Percentiles rank a stretch among this genome's conserved stretches.
These are phyloP conservation scores for Poecilia picta DNA, from an alignment of 2,797 vertebrate species.

Conservation along the genomic window DNA sequence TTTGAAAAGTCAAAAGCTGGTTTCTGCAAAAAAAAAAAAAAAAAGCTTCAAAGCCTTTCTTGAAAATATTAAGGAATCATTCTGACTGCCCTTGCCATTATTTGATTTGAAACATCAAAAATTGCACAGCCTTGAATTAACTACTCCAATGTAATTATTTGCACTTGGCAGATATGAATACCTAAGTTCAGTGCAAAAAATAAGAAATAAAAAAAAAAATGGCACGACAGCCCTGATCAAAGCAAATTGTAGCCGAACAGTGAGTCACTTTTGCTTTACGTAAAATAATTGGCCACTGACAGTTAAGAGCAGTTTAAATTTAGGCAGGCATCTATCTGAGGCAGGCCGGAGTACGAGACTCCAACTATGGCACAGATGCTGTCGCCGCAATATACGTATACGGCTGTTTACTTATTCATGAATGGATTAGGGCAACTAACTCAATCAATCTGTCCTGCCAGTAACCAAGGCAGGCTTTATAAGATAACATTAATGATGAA, in stretches of 20 bases:
- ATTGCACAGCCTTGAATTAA: slow-evolving; percentile 40
- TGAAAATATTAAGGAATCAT: slow-evolving; percentile 24
- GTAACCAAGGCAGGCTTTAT: slow-evolving; percentile 68
- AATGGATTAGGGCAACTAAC: slow-evolving; percentile 70
- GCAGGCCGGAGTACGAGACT: slow-evolving; percentile 13
- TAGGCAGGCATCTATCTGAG: slow-evolving; percentile 25
- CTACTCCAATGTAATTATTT: slow-evolving; percentile 50
- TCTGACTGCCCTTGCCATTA: slow-evolving; percentile 30
- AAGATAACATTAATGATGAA: slow-evolving; percentile 79
- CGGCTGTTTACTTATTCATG: slow-evolving; percentile 77
- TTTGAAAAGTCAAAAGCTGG: slow-evolving; percentile 12
- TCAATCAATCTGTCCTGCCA: slow-evolving; percentile 74
- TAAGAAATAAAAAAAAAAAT: not conserved
- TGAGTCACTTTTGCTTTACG: slow-evolving; percentile 50
- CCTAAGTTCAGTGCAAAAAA: slow-evolving; percentile 43
- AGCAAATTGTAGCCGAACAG: slow-evolving; percentile 41
- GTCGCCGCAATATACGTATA: slow-evolving; percentile 61
- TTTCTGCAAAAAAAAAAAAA: slow-evolving; percentile 1
- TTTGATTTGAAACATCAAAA: slow-evolving; percentile 55
- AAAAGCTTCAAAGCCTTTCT: slow-evolving; percentile 24
- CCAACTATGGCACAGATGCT: slow-evolving; percentile 29
- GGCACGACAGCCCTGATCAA: slow-evolving; percentile 24
- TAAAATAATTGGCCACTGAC: slow-evolving; percentile 54
- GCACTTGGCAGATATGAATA: slow-evolving; percentile 40
- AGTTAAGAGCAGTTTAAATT: slow-evolving; percentile 39